Base-by-base conservation (phyloP, 1,140 invertebrate genomes). In the Macrotrachela quadricornifera region DNA sequence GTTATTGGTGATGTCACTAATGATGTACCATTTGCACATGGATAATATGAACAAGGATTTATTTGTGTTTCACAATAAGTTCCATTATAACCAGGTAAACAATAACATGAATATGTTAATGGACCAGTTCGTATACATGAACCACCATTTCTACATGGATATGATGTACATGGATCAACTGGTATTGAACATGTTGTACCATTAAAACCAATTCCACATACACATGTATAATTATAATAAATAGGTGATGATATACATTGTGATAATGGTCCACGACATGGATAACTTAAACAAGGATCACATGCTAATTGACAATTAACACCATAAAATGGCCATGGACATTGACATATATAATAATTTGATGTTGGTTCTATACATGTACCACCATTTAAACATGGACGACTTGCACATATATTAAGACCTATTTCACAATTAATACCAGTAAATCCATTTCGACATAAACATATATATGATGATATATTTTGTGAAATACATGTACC, bases 301-400 rank as follows among this genome's bases (percentile, higher is more conserved):
- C 48, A 43, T 15, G 11, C 37, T 41, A 45, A 59, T 42, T 50
- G 46, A 46, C 62, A 61, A 46, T 57, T 51, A n/a, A 44, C 6
- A 66, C 68, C 69, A 56, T 57, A 60, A 61, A 78, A 90, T 2
- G 77, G 79, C 0, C 75, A 59, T 0, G 71, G 61, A 15, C 53
- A 54, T 21, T 18, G 40, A 46, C 53, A 37, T 38, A 51, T 49
- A 48, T 47, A 53, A 46, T 62, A 64, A 14, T 57, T 58, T 0
- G 59, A 59, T 10, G 63, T 58, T 13, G 55, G 41, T 41, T 63
- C 61, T 43, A 57, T 56, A 48, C 63, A 65, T n/a, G 55, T 59
- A 9, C 62, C 63, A 13, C 56, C 59, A 44, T 65, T 65, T 40
- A 62, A 58, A 46, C 63, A 65, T 14, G 79, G 79, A 39, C 74